Base-by-base conservation (phyloP, 2,113 vertebrate genomes). In the Stomatorhinus ivindoensis region DNA sequence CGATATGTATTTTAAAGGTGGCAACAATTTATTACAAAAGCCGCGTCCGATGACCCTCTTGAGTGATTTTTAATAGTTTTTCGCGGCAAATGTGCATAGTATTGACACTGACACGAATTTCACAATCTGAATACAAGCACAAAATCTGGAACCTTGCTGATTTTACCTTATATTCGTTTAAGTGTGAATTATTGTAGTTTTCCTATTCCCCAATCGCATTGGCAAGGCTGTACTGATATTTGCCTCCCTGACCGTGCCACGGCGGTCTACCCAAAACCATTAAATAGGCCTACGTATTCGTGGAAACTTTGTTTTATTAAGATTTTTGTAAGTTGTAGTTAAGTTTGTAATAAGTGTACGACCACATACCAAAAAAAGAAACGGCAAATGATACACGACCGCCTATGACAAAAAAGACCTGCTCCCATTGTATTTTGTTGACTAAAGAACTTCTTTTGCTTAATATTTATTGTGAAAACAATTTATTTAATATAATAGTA, bases 231-330 rank as follows among this genome's bases (percentile, higher is more conserved):
- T 35, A 80, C 73, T 80, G 73, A 80, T 39, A 80, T 42, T 80
- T 39, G 31, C 73, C 73, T 80, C 73, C 73, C 35, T 15, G 13
- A 80, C 73, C 31, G n/a, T 69, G 73, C 35, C 73, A 80, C 73
- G 73, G 73, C 73, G 31, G 73, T 80, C 31, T 69, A 69, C 31
- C 61, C 73, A 42, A 80, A 80, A 80, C 31, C 73, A 80, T 80
- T 80, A 80, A n/a, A 80, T 39, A 80, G n/a, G 61, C 61, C 61
- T 69, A 69, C 61, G n/a, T 80, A 42, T 80, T 80, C 73, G 73
- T 42, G 73, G 35, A 80, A 80, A 80, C 35, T 80, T 80, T 19
- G 73, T 80, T 39, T 80, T 80, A 80, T 80, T 39, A 80, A 15
- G 73, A 69, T 69, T 80, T 35, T 80, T 80, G 73, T 42, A 13